phyloP scores from a whole-genome alignment of 2,888 invertebrate species.

The Metellina segmentata region DNA sequence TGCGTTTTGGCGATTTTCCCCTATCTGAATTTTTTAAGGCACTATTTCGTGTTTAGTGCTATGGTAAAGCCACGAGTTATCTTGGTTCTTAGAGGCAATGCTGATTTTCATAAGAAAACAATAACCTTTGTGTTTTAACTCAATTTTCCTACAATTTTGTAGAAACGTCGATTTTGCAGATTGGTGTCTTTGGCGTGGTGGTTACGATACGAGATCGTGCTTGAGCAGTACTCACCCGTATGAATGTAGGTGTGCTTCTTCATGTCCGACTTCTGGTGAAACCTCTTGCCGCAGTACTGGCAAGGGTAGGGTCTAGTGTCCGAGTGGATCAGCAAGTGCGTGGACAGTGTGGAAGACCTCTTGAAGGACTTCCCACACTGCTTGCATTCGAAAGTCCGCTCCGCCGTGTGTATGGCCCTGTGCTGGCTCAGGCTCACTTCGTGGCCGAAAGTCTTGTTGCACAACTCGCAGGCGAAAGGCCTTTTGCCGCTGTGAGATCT shows the following conservation, averaged over 20 bases:
- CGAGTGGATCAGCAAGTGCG: slow-evolving; percentile 97
- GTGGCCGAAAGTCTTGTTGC: slow-evolving; percentile 98
- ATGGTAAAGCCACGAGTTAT: too few species aligned
- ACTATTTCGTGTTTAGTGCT: too few species aligned
- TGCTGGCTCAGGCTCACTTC: slow-evolving; percentile 98
- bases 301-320: slow-evolving; percentile 83
- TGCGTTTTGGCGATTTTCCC: too few species aligned
- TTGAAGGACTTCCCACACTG: slow-evolving; percentile 98
- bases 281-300: slow-evolving; percentile 90
- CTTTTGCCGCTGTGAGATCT: slow-evolving; percentile 91
- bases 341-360: slow-evolving; percentile 96
- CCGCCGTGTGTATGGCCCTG: slow-evolving; percentile 95
- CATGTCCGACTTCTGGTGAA: slow-evolving; percentile 99
- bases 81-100: too few species aligned
- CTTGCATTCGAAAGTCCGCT: slow-evolving; percentile 86
- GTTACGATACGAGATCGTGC: too few species aligned
- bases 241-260: slow-evolving; percentile 99
- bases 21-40: too few species aligned
- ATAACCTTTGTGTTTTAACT: too few species aligned
- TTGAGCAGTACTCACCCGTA: slow-evolving; percentile 86
- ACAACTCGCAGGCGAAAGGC: slow-evolving; percentile 97
- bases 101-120: too few species aligned
- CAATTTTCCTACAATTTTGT: too few species aligned
- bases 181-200: too few species aligned
- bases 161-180: too few species aligned